Evolutionary conservation across 2,113 vertebrate genomes (phyloP).

Genomic region (Apodemus speciosus): DNA sequence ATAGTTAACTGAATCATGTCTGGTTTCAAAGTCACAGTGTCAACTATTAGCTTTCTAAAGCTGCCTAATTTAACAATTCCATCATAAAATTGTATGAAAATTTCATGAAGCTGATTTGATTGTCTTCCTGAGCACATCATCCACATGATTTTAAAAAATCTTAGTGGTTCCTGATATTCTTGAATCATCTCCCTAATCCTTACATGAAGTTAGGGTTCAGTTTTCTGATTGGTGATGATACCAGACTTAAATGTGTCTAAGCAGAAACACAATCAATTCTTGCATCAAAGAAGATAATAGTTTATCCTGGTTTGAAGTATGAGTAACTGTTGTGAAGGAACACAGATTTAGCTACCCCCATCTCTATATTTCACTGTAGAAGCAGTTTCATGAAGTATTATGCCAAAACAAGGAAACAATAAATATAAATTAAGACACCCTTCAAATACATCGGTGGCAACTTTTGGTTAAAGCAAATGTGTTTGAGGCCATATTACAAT

Average conservation of each 20-base stretch:
- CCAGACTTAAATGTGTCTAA: background rate
- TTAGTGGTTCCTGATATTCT: background rate
- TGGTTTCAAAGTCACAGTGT: background rate
- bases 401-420: background rate
- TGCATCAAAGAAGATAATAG: background rate
- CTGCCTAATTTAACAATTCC: background rate
- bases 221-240: background rate
- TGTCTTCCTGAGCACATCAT: fast-evolving
- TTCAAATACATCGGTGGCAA: background rate
- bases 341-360: background rate
- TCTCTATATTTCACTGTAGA: background rate
- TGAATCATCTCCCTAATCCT: background rate
- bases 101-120: background rate
- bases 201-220: background rate
- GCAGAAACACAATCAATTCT: background rate
- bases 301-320: background rate
- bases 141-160: background rate
- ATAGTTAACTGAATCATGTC: background rate
- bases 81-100: background rate
- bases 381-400: background rate
- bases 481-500: background rate
- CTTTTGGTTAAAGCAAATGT: background rate
- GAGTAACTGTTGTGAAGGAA: background rate
- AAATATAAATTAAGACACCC: background rate
- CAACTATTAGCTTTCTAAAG: background rate